These are phyloP conservation scores for Protodeltote pygarga DNA, from an alignment of 2,888 invertebrate genomes.

Conservation along the genomic window DNA sequence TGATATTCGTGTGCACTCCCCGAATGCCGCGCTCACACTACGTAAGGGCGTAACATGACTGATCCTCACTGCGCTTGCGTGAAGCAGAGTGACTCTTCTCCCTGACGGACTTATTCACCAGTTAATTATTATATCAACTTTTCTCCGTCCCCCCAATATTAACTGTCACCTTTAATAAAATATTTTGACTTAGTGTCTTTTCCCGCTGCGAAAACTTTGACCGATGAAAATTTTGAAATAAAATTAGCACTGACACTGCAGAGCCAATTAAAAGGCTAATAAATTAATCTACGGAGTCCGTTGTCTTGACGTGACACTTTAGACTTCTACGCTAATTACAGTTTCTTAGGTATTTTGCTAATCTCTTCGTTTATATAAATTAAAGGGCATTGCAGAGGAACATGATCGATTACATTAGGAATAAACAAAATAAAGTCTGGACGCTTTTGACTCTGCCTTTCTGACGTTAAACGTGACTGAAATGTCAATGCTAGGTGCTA, in stretches of 20 bases:
- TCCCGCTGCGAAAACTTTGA: conserved; percentile 36
- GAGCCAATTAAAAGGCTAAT: conserved; percentile 59
- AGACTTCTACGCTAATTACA: conserved; percentile 56
- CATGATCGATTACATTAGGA: conserved; percentile 41
- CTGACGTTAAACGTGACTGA: conserved; percentile 31
- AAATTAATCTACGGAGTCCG: conserved; percentile 60
- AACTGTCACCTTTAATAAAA: conserved; percentile 81
- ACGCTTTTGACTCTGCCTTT: conserved; percentile 26
- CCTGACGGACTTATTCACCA: conserved; percentile 82
- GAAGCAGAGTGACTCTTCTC: conserved; percentile 80
- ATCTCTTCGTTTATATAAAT: conserved; percentile 57
- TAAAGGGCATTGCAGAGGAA: conserved; percentile 33
- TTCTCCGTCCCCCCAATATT: conserved; percentile 75
- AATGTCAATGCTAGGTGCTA: conserved; percentile 29
- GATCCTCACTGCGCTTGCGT: conserved; percentile 78
- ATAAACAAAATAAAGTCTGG: conserved; percentile 33
- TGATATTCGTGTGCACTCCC: conserved; percentile 60
- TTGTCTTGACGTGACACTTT: conserved; percentile 55
- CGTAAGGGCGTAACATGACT: conserved; percentile 76
- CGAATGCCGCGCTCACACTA: conserved; percentile 74
- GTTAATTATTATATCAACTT: conserved; percentile 87
- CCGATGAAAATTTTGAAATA: conserved; percentile 36
- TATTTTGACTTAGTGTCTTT: conserved; percentile 65
- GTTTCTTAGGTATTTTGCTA: conserved; percentile 50
- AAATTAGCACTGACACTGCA: conserved; percentile 38